phyloP scores from a whole-genome alignment of 2,797 vertebrate genomes.

The Thripadectes ignobilis region DNA sequence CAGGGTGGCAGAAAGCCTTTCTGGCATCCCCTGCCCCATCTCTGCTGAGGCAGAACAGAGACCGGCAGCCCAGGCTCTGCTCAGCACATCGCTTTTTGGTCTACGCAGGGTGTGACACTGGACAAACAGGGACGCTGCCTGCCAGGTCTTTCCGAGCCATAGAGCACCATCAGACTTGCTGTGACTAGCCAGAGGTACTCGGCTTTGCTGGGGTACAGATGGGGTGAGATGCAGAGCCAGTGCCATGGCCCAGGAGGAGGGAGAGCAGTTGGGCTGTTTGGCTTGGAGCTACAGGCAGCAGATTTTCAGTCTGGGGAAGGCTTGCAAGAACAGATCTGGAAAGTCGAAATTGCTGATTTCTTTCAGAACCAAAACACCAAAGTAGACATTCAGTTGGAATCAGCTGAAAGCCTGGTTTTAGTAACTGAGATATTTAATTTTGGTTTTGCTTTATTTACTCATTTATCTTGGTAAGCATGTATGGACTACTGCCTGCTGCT shows the following conservation, averaged over 20 bases:
- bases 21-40: not conserved
- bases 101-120: not conserved
- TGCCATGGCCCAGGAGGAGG: not conserved
- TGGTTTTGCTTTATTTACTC: not conserved
- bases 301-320: not conserved
- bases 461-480: not conserved
- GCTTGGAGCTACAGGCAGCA: slow-evolving; percentile 40
- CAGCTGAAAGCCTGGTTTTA: not conserved
- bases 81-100: not conserved
- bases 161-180: not conserved
- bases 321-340: slow-evolving; percentile 11
- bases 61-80: not conserved
- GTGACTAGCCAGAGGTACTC: not conserved
- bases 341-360: slow-evolving; percentile 2
- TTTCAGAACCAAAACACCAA: not conserved
- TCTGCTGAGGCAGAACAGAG: not conserved
- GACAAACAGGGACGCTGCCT: not conserved
- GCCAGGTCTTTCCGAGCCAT: not conserved
- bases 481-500: not conserved
- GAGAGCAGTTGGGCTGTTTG: not conserved
- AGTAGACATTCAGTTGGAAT: not conserved
- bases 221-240: slow-evolving; percentile 1
- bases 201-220: not conserved
- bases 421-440: not conserved
- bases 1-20: not conserved